Evolutionary conservation across 2,797 vertebrate species (phyloP), one percentile per base, ranked within the genome.

Genomic region (Tragelaphus oryx): DNA sequence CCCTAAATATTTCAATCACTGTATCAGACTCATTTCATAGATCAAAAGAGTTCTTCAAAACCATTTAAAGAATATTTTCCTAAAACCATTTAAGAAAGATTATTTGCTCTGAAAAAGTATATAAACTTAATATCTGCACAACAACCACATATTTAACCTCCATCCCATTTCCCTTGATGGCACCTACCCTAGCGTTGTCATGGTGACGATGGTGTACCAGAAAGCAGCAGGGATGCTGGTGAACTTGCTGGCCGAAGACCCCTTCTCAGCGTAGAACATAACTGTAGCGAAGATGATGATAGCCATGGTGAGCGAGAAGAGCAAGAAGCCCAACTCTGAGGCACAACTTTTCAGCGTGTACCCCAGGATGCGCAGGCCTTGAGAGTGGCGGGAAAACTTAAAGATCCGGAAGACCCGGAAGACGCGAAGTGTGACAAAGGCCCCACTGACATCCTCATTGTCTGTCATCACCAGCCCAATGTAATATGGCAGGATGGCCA

Each of bases 121-220:
- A 10, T 37, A 65, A 83, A 68, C 4, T 59, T 46, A 62, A 24
- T 6, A 50, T 20, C n/a, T 6, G 16, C 88, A 55, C 86, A 50
- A n/a, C 30, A 94, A 33, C 93, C 1, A 0, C 87, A 8, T 84
- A 96, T 28, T 97, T 97, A 89, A 59, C 57, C 76, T 65, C 80
- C 55, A 83, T 20, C 76, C 89, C 96, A 28, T 37, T 71, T 84
- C 75, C 96, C 86, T 30, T 1, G 7, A 26, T 3, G 79, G 91
- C 94, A 99, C 99, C 98, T 98, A 99, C 99, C 99, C 99, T 76
- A 99, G 98, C 6, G 99, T 99, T 46, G 99, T 99, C 99, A 99
- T 99, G 98, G 99, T 99, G 98, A 99, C 99, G 41, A 99, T 99
- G 98, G 99, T 99, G 98, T 99, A 99, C 99, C 99, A 99, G 99